These are phyloP conservation scores for Cebus imitator DNA, from an alignment of 2,113 vertebrate genomes.

Conservation along the genomic window DNA sequence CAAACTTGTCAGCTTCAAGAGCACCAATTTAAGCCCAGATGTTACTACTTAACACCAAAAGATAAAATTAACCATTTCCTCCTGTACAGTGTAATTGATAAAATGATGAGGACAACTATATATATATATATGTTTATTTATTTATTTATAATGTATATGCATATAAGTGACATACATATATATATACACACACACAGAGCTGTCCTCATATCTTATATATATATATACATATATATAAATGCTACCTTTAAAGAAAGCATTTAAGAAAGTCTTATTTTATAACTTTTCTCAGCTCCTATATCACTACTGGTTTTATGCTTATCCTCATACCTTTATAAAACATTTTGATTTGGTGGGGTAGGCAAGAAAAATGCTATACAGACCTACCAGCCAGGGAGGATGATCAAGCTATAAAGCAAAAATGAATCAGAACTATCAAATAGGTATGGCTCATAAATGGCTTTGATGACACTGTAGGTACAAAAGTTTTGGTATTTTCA, in stretches of 20 bases:
- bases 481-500: neutral
- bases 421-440: neutral
- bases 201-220: too few species aligned
- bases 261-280: constrained; percentile 26
- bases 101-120: too few species aligned
- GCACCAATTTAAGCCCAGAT: neutral
- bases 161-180: too few species aligned
- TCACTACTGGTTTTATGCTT: neutral
- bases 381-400: neutral
- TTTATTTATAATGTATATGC: neutral
- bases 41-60: neutral
- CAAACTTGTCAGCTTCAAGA: neutral
- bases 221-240: neutral
- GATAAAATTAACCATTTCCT: neutral
- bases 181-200: too few species aligned
- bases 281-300: neutral
- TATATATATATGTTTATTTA: neutral
- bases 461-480: neutral
- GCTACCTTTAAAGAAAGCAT: neutral
- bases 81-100: neutral
- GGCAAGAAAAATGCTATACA: neutral
- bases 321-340: neutral
- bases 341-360: neutral
- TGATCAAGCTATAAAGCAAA: neutral
- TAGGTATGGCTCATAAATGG: neutral